Evolutionary conservation across 2,888 invertebrate species (phyloP), one percentile per base, ranked within the genome.

Genomic region (Andrena dorsata): DNA sequence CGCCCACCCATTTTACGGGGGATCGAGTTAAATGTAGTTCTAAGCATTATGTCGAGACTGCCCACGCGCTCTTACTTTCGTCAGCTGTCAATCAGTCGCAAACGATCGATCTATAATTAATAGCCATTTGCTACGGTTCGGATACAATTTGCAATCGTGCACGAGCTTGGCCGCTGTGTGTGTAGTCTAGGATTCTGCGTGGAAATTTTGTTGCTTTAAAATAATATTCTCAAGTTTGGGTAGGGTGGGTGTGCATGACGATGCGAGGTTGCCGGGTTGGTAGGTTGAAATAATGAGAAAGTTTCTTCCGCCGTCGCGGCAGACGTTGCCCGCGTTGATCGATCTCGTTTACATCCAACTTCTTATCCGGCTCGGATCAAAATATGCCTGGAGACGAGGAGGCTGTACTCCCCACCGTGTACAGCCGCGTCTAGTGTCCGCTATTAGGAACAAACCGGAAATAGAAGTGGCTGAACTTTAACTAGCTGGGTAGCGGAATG

Each of bases 381-480:
- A 78, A 79, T 69, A 16, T 70, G 60, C 32, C 26, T 26, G 2
- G 28, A 41, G 41, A 41, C 28, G 51, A 35, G 10, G 56, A 20
- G 41, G 16, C 30, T 20, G 13, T 60, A 26, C 26, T 26, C 32
- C 20, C 0, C n/a, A 58, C 61, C 73, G 71, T 74, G 58, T 74
- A 65, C 26, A 76, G 51, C 47, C 53, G 66, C 71, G 71, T 78
- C 70, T 81, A 85, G 80, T 81, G 76, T 66, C 80, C 76, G 86
- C 90, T 88, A 90, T 90, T 89, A 90, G 87, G 86, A 88, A 89
- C 86, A 88, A 91, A 90, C 90, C 86, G 91, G 88, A 91, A 91
- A 92, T 91, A 90, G 91, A 92, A 91, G 90, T 89, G 90, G 88
- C 86, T 86, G 84, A 90, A 92, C 90, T 92, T 92, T 91, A 92